Evolutionary conservation across 1,140 invertebrate genomes (phyloP).

Genomic region (Formica selysi): DNA sequence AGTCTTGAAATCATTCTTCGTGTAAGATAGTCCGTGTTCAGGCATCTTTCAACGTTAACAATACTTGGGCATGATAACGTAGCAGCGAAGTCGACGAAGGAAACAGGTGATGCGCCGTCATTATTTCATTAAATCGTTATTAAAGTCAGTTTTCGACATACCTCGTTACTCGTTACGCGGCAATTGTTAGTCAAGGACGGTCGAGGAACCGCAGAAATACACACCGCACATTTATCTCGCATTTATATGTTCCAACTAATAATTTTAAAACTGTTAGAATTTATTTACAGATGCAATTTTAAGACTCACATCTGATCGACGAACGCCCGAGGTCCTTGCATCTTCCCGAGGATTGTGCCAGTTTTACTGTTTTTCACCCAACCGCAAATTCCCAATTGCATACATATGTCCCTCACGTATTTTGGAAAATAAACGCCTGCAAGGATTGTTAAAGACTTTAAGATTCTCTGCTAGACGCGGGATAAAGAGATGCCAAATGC

Average conservation of each 20-base stretch:
- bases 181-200: slow-evolving; percentile 76
- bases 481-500: not conserved
- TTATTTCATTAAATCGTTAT: slow-evolving; percentile 81
- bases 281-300: slow-evolving; percentile 1
- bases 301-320: slow-evolving; percentile 94
- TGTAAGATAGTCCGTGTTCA: not conserved
- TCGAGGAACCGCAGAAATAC: slow-evolving; percentile 2
- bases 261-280: not conserved
- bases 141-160: slow-evolving; percentile 78
- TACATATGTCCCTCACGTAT: slow-evolving; percentile 93
- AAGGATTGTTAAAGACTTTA: slow-evolving; percentile 65
- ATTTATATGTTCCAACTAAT: not conserved
- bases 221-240: not conserved
- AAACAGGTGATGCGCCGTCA: slow-evolving; percentile 71
- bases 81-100: slow-evolving; percentile 35
- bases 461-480: too few species aligned
- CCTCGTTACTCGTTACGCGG: slow-evolving; percentile 53
- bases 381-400: slow-evolving; percentile 91
- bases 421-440: slow-evolving; percentile 95
- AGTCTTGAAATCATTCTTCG: not conserved
- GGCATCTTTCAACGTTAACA: not conserved
- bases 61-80: not conserved
- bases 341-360: slow-evolving; percentile 94
- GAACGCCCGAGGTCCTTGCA: slow-evolving; percentile 92
- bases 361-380: slow-evolving; percentile 96